phyloP scores from a whole-genome alignment of 2,113 vertebrate genomes.

The Lampris incognitus region DNA sequence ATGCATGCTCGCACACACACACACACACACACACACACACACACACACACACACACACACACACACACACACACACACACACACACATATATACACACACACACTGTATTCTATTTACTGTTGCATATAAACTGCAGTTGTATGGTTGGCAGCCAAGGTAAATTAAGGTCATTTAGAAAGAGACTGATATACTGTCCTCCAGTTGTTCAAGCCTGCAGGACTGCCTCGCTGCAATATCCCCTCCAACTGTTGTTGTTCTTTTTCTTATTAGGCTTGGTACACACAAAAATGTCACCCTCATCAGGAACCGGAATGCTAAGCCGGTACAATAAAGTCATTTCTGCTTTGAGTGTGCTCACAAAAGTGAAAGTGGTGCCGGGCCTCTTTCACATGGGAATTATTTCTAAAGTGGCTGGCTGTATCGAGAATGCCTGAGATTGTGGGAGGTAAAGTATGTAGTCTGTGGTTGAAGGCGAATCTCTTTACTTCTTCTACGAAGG shows the following conservation, averaged over 20 bases:
- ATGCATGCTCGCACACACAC: not conserved
- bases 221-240: slow-evolving; percentile 6
- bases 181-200: not conserved
- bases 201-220: slow-evolving; percentile 6
- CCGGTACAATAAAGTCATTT: too few relatives aligned
- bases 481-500: slow-evolving; percentile 15
- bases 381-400: too few relatives aligned
- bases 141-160: not conserved
- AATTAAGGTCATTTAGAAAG: not conserved
- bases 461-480: not conserved
- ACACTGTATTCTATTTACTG: not conserved
- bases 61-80: not conserved
- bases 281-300: slow-evolving; percentile 10
- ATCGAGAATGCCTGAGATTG: slow-evolving; percentile 20
- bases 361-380: too few relatives aligned
- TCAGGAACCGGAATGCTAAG: not conserved
- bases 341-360: too few relatives aligned
- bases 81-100: not conserved
- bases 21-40: not conserved
- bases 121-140: not conserved
- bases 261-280: not conserved
- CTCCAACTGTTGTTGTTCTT: not conserved
- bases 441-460: not conserved
- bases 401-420: too few relatives aligned
- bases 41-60: not conserved